Evolutionary conservation across 2,888 invertebrate genomes (phyloP), one percentile per base, ranked within the genome.

Genomic region (Philereme transversata): DNA sequence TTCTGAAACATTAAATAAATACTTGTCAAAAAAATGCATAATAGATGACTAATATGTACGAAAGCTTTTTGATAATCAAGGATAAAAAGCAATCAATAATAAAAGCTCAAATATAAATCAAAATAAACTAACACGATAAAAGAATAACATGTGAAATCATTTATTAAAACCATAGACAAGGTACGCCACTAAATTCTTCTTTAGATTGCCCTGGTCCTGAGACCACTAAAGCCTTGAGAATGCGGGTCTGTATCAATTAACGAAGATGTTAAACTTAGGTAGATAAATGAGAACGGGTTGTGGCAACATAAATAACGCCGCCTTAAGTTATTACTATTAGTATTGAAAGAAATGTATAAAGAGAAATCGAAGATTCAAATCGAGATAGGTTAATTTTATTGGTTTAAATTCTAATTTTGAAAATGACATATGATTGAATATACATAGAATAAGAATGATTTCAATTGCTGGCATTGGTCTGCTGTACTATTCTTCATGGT

Each of bases 201-300:
- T 60, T 57, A 70, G 73, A 78, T 78, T 69, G 66, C 74, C 68
- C 73, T 70, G 75, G 73, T 80, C 78, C 75, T 68, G 76, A 77
- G 74, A 72, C 76, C 79, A 83, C 84, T 83, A 84, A 85, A 85
- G 77, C 70, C 74, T 58, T 65, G 72, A 81, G 87, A 83, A 88
- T 87, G 87, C 82, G 82, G 84, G 82, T 75, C 82, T 81, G 80
- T 84, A 84, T 88, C 87, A 90, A 88, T 89, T 89, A 89, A 86
- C 87, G 78, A 79, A 80, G 74, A 82, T 78, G 85, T 86, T 85
- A 84, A 82, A 79, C 75, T 77, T 71, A 76, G 78, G 68, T 76
- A 68, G 77, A 74, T 75, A 74, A 75, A 76, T 71, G 73, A 64
- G 66, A 77, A 73, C 77, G 71, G 74, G 77, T 75, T 76, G 70